Base-by-base conservation (phyloP, 2,888 invertebrate species). In the Latrodectus elegans region DNA sequence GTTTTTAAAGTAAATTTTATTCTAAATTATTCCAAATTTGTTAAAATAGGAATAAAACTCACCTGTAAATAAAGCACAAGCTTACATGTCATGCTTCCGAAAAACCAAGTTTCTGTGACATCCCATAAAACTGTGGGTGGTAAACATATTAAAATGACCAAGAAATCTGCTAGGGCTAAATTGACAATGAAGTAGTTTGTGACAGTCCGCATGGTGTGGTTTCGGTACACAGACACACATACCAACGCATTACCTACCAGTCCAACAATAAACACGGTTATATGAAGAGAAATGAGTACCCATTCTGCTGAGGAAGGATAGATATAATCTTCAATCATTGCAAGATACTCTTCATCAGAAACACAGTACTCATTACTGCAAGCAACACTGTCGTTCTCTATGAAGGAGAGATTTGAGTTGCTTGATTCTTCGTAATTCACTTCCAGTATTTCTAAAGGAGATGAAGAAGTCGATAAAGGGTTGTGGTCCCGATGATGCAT, bases 131-230 rank as follows among this genome's bases (percentile, higher is more conserved):
- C 95, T 0, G 96, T 96, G 0, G 97, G 95, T 2, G 97, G 97
- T 90, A 97, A 93, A 92, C 97, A 98, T 90, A 97, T 94, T 78
- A 97, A 92, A 70, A 98, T 95, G 89, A 98, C 97, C 93, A 97
- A 94, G 91, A 98, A 96, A 92, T 98, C 97, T 12, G 93, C 93
- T 55, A 93, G 90, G 0, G 97, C 97, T 90, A 97, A 93, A 92
- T 98, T 97, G 84, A 97, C 96, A 91, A 98, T 96, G 92, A 97
- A 97, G 92, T 96, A 96, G 92, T 98, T 98, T 83, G 98, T 98
- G 70, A 98, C 97, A 0, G 97, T 97, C 89, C 97, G 94, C 97
- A 98, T 97, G 0, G 95, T 94, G 90, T 95, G 95, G 91, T 97
- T 97, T 83, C 96, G 94, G 91, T 96, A 96, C 38, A 98, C 97